A percentile compares a stretch with the other conserved stretches of the same genome.
phyloP scores from a whole-genome alignment of 2,797 vertebrate species.

The Antennarius maculatus region DNA sequence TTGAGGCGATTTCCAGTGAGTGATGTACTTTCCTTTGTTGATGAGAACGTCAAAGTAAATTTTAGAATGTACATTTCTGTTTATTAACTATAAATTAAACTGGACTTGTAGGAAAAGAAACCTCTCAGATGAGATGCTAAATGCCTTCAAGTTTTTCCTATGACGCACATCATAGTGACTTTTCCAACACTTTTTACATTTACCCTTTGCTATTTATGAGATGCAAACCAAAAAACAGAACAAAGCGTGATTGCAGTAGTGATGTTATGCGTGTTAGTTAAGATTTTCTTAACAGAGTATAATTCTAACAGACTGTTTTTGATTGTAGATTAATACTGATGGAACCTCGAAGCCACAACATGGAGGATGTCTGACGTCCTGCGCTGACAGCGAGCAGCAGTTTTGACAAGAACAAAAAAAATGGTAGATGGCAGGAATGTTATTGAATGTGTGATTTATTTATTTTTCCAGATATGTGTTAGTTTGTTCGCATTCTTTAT shows the following conservation, averaged over 20 bases:
- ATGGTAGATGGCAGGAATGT: conserved; percentile 23
- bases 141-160: no score
- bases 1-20: conserved; percentile 70
- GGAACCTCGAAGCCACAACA: conserved; percentile 20
- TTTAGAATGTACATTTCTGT: background rate
- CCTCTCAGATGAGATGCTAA: no score
- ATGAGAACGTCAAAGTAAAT: background rate
- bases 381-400: conserved; percentile 11
- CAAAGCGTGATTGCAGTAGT: background rate
- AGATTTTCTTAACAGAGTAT: background rate
- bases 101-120: no score
- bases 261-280: background rate
- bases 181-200: no score
- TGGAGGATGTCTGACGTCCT: conserved; percentile 14
- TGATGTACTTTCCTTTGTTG: conserved; percentile 17
- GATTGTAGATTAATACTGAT: conserved; percentile 56
- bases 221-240: no score
- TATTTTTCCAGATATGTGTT: conserved; percentile 45
- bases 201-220: no score
- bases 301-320: conserved; percentile 33
- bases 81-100: no score
- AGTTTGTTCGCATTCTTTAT: conserved; percentile 1
- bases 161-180: no score
- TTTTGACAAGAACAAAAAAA: conserved; percentile 17
- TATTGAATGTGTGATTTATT: conserved; percentile 46